Conservation (phyloP, 1,140 invertebrate genomes). For the Hypsibius dujardini region DNA sequence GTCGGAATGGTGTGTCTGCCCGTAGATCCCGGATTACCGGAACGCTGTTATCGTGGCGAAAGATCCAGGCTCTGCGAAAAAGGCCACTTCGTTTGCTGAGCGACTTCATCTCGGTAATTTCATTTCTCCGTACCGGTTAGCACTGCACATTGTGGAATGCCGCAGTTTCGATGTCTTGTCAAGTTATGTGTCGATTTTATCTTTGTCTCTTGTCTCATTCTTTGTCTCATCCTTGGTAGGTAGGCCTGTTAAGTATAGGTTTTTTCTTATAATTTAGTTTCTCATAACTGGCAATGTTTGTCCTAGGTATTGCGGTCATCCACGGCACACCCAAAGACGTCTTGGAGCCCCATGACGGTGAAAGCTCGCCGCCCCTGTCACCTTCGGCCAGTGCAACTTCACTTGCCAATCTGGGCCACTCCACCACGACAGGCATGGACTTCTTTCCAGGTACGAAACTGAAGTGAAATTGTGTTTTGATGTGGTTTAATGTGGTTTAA, state of each 20-base stretch:
- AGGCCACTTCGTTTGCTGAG: slow-evolving; percentile 93
- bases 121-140: not conserved
- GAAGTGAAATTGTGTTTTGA: slow-evolving; percentile 12
- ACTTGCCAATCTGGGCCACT: not conserved
- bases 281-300: too few species aligned
- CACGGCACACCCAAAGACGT: slow-evolving; percentile 86
- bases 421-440: slow-evolving; percentile 10
- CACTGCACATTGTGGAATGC: too few species aligned
- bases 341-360: slow-evolving; percentile 31
- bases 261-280: too few species aligned
- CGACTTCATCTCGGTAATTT: slow-evolving; percentile 57
- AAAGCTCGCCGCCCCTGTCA: slow-evolving; percentile 39
- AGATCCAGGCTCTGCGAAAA: slow-evolving; percentile 90
- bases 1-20: slow-evolving; percentile 21
- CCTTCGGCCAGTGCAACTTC: not conserved
- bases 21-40: slow-evolving; percentile 89
- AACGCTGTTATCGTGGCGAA: slow-evolving; percentile 96
- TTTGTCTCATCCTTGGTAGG: too few species aligned
- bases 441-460: slow-evolving; percentile 18
- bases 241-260: too few species aligned
- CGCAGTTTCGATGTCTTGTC: too few species aligned
- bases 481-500: not conserved
- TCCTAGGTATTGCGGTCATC: slow-evolving; percentile 69
- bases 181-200: too few species aligned
- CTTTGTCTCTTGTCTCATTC: too few species aligned